These are phyloP conservation scores for Laodelphax striatellus DNA, from an alignment of 1,140 invertebrate species.

Conservation along the genomic window DNA sequence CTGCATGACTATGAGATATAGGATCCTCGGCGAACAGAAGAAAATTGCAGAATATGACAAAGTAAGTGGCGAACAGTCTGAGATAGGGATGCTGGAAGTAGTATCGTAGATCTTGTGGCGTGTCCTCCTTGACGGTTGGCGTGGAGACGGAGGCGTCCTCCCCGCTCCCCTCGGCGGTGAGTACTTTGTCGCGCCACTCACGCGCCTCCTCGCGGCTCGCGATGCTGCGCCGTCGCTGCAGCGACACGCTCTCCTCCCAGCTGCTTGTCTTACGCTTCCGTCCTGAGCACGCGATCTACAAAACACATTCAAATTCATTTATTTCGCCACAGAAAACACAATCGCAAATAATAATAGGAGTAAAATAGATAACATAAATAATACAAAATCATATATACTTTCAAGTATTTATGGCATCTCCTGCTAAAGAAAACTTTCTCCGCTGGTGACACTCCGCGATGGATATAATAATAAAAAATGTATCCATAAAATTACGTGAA, in stretches of 20 bases:
- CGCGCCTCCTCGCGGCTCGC: constrained; percentile 12
- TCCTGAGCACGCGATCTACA: too few relatives aligned
- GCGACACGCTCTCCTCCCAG: constrained; percentile 22
- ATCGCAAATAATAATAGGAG: too few relatives aligned
- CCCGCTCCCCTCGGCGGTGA: constrained; percentile 19
- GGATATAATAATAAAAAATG: too few relatives aligned
- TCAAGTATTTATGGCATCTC: too few relatives aligned
- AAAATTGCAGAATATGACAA: constrained; percentile 45
- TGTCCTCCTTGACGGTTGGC: constrained; percentile 30
- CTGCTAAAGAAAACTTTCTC: too few relatives aligned
- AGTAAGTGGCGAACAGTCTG: constrained; percentile 38
- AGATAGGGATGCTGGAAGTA: constrained; percentile 45
- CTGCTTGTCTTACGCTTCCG: constrained; percentile 10
- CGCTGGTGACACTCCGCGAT: too few relatives aligned
- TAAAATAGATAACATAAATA: too few relatives aligned
- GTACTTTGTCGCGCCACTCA: constrained; percentile 5
- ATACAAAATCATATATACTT: too few relatives aligned
- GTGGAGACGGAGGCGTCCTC: constrained; percentile 12
- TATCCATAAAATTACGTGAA: too few relatives aligned
- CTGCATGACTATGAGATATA: constrained; percentile 38
- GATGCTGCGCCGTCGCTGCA: constrained; percentile 19
- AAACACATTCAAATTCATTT: too few relatives aligned
- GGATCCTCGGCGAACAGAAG: constrained; percentile 46
- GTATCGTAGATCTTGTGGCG: constrained; percentile 31
- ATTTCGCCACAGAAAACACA: too few relatives aligned